Evolutionary conservation across 2,113 vertebrate species (phyloP), one percentile per base, ranked within the genome.

Genomic region (Telmatochromis bifrenatus): DNA sequence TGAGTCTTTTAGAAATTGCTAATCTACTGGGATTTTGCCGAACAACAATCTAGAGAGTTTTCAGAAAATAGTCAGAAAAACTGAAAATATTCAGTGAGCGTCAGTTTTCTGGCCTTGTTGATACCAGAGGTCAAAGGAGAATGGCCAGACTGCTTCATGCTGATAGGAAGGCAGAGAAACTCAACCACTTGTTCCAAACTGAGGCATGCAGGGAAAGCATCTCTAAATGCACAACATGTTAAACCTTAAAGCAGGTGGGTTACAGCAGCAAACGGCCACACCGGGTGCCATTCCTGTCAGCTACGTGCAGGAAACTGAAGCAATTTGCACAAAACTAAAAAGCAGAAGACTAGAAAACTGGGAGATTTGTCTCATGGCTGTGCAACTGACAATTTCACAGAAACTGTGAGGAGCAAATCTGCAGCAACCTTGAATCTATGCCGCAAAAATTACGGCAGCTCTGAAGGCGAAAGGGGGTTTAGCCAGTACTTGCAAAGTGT

Each of bases 61-160:
- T 0, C n/a, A 70, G 37, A 23, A 70, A 42, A 42, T 70, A 0
- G 12, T 70, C 12, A 70, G 35, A 70, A 70, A 70, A 42, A 42
- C 1, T 0, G 0, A 70, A 68, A 70, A 70, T 70, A 42, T 70
- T 23, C 65, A 23, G 37, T 70, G 35, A 9, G n/a, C 7, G 5
- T 21, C n/a, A 9, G 12, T 70, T 70, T 70, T 70, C 65, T 42
- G 62, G 12, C 12, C 35, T 70, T 23, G 65, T 26, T 73, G 68
- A 45, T 26, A 45, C 21, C 39, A 26, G 68, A 73, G 21, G 68
- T 73, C 39, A 70, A 39, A 42, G 65, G 65, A 70, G 21, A 73
- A 26, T 26, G 21, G 21, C 21, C 21, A 45, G 39, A 47, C 14
- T 28, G 68, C 35, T 15, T 70, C n/a, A 21, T 39, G 65, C 39